Conservation (phyloP, 2,797 vertebrate species). For the Pagetopsis macropterus region DNA sequence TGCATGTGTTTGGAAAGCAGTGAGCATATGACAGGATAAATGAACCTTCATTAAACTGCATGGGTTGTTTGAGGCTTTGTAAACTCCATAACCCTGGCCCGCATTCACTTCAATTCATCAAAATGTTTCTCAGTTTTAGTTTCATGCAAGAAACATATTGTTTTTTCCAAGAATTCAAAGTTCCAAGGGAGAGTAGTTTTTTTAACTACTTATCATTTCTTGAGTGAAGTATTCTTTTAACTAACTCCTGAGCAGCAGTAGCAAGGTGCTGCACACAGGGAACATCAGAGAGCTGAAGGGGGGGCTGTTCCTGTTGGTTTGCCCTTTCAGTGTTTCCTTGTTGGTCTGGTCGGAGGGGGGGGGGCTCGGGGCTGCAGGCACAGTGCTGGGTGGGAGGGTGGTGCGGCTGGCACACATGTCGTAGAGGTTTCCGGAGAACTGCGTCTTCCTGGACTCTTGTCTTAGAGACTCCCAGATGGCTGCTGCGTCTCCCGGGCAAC, state of each 20-base stretch:
- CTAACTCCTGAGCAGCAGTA: slow-evolving; percentile 68
- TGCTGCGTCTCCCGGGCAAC: slow-evolving; percentile 89
- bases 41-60: too few relatives aligned
- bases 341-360: slow-evolving; percentile 85
- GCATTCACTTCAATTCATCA: too few relatives aligned
- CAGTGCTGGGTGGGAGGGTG: slow-evolving; percentile 70
- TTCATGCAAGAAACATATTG: too few relatives aligned
- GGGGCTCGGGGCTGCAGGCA: slow-evolving; percentile 67
- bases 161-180: too few relatives aligned
- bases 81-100: too few relatives aligned
- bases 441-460: slow-evolving; percentile 89
- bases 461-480: slow-evolving; percentile 93
- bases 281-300: slow-evolving; percentile 68
- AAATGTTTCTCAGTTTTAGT: too few relatives aligned
- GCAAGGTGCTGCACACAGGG: slow-evolving; percentile 65
- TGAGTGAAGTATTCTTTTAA: neutral
- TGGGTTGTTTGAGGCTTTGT: too few relatives aligned
- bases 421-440: slow-evolving; percentile 92
- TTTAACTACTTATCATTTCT: too few relatives aligned
- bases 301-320: slow-evolving; percentile 58
- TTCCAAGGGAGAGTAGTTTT: too few relatives aligned
- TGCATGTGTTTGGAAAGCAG: too few relatives aligned
- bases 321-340: slow-evolving; percentile 88
- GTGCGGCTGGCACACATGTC: slow-evolving; percentile 86
- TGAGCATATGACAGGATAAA: too few relatives aligned